Percentiles rank a stretch among this genome's conserved stretches.
phyloP scores from a whole-genome alignment of 2,113 vertebrate species.

The Prochilodus magdalenae region DNA sequence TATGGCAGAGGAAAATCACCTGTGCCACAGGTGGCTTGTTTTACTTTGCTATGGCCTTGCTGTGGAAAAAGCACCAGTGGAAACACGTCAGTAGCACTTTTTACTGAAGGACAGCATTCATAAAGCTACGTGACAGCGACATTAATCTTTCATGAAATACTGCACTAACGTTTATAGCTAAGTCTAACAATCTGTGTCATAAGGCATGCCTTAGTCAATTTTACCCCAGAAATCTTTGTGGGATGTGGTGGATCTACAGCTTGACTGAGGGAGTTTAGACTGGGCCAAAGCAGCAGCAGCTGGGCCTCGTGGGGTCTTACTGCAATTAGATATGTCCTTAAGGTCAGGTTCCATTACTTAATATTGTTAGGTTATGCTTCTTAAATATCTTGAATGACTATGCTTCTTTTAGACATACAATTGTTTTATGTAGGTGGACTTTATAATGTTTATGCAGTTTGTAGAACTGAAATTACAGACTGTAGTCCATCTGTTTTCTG shows the following conservation, averaged over 20 bases:
- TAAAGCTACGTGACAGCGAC: no score
- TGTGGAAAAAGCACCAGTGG: neutral
- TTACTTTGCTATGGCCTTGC: neutral
- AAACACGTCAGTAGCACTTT: neutral
- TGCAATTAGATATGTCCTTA: neutral
- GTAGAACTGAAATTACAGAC: no score
- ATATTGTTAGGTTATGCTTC: neutral
- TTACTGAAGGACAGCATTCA: no score
- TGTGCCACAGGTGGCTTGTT: neutral
- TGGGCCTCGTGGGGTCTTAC: neutral
- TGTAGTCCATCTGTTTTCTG: no score
- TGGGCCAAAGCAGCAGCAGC: slow-evolving; percentile 12
- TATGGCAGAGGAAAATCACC: neutral
- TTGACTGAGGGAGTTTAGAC: neutral
- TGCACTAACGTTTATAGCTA: no score
- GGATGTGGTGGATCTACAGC: neutral
- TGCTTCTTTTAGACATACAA: neutral
- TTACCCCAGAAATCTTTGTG: no score
- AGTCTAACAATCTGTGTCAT: no score
- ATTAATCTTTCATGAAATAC: no score
- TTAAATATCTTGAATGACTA: no score
- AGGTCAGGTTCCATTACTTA: neutral
- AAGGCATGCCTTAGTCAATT: no score
- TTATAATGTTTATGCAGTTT: no score
- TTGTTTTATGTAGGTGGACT: no score